A percentile compares a stretch with the other conserved stretches of the same genome.
These are phyloP conservation scores for Hypsopygia costalis DNA, from an alignment of 2,888 invertebrate genomes.

Conservation along the genomic window DNA sequence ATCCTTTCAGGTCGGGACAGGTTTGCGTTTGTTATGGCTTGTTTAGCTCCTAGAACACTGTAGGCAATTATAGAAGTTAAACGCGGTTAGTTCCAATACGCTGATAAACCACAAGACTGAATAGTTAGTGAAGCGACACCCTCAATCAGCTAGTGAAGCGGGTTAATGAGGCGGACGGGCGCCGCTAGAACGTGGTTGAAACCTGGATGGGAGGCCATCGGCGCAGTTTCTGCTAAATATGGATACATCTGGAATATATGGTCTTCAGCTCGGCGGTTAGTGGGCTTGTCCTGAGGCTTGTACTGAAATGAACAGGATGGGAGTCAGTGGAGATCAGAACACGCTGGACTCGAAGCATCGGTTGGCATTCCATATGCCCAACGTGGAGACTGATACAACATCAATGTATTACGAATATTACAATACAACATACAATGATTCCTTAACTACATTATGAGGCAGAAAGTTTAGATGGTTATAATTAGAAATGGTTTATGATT, in stretches of 20 bases:
- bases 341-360: background rate
- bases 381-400: constrained; percentile 12
- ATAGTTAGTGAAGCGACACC: constrained; percentile 64
- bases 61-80: background rate
- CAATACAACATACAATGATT: constrained; percentile 9
- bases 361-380: constrained; percentile 10
- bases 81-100: background rate
- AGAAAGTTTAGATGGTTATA: no score
- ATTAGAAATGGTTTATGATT: no score
- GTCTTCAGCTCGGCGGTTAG: constrained; percentile 62
- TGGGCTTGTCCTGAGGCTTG: constrained; percentile 76
- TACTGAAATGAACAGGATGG: constrained; percentile 73
- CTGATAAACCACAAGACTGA: constrained; percentile 10
- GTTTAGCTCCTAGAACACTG: background rate
- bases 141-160: constrained; percentile 45
- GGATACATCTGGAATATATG: constrained; percentile 50
- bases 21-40: background rate
- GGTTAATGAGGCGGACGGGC: constrained; percentile 34
- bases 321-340: constrained; percentile 32
- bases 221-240: constrained; percentile 50
- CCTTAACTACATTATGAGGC: background rate
- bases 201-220: constrained; percentile 53
- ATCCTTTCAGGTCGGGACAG: background rate
- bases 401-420: constrained; percentile 6
- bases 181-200: constrained; percentile 59